Conservation (phyloP, 2,797 vertebrate genomes). For the Onychomys arenicola region DNA sequence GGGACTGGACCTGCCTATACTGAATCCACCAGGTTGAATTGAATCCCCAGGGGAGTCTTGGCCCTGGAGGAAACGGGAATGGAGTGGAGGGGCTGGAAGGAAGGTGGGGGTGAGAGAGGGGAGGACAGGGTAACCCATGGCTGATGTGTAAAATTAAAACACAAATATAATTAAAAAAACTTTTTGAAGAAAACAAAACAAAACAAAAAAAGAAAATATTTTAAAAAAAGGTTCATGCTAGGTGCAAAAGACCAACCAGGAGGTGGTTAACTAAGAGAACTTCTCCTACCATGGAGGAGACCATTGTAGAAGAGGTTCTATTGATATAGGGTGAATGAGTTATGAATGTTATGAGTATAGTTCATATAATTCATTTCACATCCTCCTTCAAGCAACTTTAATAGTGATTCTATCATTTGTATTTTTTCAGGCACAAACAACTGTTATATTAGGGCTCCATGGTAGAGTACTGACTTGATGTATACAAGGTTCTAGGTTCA, state of each 20-base stretch:
- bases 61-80: too few relatives aligned
- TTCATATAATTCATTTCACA: neutral
- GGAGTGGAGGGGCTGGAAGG: too few relatives aligned
- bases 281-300: neutral
- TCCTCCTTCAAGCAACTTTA: neutral
- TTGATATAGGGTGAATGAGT: neutral
- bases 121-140: too few relatives aligned
- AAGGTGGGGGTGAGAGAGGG: too few relatives aligned
- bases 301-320: neutral
- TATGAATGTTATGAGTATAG: neutral
- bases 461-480: too few relatives aligned
- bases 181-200: too few relatives aligned
- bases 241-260: neutral
- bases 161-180: too few relatives aligned
- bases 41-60: too few relatives aligned
- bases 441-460: neutral
- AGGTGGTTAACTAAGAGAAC: neutral
- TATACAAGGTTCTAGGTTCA: neutral
- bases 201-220: too few relatives aligned
- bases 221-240: neutral
- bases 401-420: neutral
- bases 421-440: conserved; percentile 2
- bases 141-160: too few relatives aligned
- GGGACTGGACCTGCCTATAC: too few relatives aligned
- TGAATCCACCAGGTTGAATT: too few relatives aligned